These are phyloP conservation scores for Empidonax alnorum DNA, from an alignment of 2,113 vertebrate species.

Conservation along the genomic window DNA sequence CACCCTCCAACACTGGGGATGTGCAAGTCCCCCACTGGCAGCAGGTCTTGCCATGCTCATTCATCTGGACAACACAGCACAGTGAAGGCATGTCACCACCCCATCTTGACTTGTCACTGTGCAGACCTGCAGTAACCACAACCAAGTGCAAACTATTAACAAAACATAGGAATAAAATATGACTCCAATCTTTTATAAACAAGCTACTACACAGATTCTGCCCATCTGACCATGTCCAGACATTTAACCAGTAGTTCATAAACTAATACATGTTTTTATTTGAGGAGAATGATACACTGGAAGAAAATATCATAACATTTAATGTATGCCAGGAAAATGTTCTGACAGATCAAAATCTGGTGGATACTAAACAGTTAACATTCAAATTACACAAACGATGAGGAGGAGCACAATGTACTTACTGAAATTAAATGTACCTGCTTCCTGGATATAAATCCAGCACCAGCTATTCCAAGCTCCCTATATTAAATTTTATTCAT, in stretches of 20 bases:
- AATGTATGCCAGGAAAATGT: not conserved
- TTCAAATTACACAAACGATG: not conserved
- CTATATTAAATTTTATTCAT: conserved; percentile 51
- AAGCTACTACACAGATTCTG: not conserved
- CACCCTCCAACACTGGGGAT: no score
- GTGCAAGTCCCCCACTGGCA: accelerated
- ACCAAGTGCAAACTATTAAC: not conserved
- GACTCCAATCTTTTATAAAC: not conserved
- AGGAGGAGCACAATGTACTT: conserved; percentile 37
- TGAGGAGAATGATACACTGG: not conserved
- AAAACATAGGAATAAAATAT: not conserved
- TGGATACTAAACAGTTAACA: conserved; percentile 25
- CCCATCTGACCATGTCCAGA: not conserved
- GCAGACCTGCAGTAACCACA: not conserved
- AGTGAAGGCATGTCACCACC: not conserved
- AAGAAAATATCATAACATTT: not conserved
- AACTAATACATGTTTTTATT: not conserved
- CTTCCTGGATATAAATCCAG: conserved; percentile 35
- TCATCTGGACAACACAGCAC: not conserved
- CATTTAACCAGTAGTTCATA: not conserved
- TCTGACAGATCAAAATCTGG: not conserved
- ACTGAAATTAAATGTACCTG: conserved; percentile 61
- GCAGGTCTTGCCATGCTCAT: not conserved
- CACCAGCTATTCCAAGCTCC: not conserved
- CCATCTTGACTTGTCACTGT: not conserved